Evolutionary conservation across 53 echinoderm and acorn worm species (phyloP), one percentile per base, ranked within the genome.

Genomic region (Zoroaster sp.): DNA sequence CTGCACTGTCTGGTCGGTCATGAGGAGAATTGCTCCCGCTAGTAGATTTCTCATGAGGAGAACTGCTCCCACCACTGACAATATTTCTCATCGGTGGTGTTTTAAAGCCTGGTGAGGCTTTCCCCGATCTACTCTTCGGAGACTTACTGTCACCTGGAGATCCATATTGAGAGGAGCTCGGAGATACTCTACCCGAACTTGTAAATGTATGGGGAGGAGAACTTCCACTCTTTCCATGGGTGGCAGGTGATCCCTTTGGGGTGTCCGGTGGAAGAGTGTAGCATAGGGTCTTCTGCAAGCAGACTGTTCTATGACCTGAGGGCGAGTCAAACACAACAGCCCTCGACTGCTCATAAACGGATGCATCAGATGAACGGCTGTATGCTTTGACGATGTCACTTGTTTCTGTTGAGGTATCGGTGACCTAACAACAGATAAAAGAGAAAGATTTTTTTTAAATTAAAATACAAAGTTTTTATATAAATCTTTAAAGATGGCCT

Each of bases 291-390:
- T 81, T 66, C 68, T 81, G 81, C 11, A 81, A 67, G 31, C 81
- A 81, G 12, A 88, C 68, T 68, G 88, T 88, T 34, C 68, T 66
- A 39, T 77, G 67, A 46, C 88, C 88, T 47, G 88, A 77, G n/a
- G 88, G 88, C 2, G 88, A 88, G 35, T 69, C 51, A 6, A 77
- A 77, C 3, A 88, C 78, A 37, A 88, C 21, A 53, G 88, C 88
- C 77, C 88, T 76, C 1, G 88, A 67, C 13, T 88, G 78, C 34
- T 77, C 40, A 34, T 81, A 81, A 33, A 81, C 40, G 25, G 28
- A 4, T 40, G 69, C 31, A 67, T 63, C 69, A 31, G 81, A 33
- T 5, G 44, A 81, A 21, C 10, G 63, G 34, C 68, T 67, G 45
- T 67, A 23, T 67, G 81, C 7, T 14, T 4, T 31, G 11, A 67